Evolutionary conservation across 2,888 invertebrate species (phyloP).

Genomic region (Platycnemis pennipes): DNA sequence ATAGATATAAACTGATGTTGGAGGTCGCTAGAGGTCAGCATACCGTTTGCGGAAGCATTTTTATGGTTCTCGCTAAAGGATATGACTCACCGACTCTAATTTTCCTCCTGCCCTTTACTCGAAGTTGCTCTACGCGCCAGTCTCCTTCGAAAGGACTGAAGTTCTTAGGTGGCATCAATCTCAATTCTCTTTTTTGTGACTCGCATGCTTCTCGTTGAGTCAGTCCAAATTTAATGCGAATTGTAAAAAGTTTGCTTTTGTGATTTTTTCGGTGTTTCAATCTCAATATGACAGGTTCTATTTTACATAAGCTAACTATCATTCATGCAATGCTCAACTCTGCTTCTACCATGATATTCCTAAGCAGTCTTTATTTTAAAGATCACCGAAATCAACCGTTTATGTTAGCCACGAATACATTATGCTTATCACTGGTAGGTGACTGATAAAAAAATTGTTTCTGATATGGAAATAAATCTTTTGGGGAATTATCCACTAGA

Average conservation of each 20-base stretch:
- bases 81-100: not conserved
- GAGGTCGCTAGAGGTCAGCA: not conserved
- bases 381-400: too few species aligned
- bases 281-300: too few species aligned
- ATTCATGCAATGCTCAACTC: too few species aligned
- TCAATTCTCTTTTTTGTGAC: not conserved
- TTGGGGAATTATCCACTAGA: too few species aligned
- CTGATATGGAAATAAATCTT: too few species aligned
- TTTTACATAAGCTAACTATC: too few species aligned
- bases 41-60: not conserved
- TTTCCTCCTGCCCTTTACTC: not conserved
- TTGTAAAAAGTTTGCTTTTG: not conserved
- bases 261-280: too few species aligned
- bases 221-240: not conserved
- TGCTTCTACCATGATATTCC: too few species aligned
- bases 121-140: not conserved
- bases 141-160: not conserved
- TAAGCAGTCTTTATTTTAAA: too few species aligned
- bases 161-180: not conserved
- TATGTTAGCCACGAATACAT: too few species aligned
- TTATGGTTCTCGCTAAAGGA: not conserved
- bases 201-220: not conserved
- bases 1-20: not conserved
- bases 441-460: too few species aligned
- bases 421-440: too few species aligned